Evolutionary conservation across 2,797 vertebrate genomes (phyloP), one percentile per base, ranked within the genome.

Genomic region (Macropodus opercularis): DNA sequence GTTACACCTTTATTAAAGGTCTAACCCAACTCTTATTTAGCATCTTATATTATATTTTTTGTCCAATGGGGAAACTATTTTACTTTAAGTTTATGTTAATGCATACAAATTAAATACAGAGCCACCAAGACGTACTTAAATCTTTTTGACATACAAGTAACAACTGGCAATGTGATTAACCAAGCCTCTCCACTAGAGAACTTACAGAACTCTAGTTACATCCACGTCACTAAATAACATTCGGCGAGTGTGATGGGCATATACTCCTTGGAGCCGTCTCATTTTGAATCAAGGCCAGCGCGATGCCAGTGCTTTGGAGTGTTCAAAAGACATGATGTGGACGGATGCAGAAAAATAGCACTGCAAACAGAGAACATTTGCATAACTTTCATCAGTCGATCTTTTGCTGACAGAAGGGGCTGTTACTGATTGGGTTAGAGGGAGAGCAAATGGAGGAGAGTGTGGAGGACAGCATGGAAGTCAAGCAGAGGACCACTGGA

Each of bases 321-420:
- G 84, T 79, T 83, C 80, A 85, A 84, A 72, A 88, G 81, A 83
- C 69, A 75, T 72, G 84, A 85, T 84, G 80, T 83, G 77, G 80
- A 81, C 75, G 72, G 77, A 90, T 85, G 85, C 81, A 78, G 85
- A 83, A 85, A 87, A 85, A 89, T 77, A 87, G 85, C 80, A 83
- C 86, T 89, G 87, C 87, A 92, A 92, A 91, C 87, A 88, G 78
- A 83, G 44, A 17, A 21, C 79, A 92, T 92, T 91, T 90, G 90
- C 90, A 92, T 91, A 77, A 85, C 90, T 93, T 92, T 93, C 88
- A 91, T 91, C 89, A 87, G 86, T 73, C 77, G 80, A 80, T 86
- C 84, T 84, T 43, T 77, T 87, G 83, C 85, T 77, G 88, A 89
- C 87, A 88, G 83, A 81, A 67, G 66, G 62, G 61, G 63, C 81